A percentile compares a stretch with the other conserved stretches of the same genome.
Conservation (phyloP, 2,113 vertebrate species). For the Tragelaphus buxtoni region DNA sequence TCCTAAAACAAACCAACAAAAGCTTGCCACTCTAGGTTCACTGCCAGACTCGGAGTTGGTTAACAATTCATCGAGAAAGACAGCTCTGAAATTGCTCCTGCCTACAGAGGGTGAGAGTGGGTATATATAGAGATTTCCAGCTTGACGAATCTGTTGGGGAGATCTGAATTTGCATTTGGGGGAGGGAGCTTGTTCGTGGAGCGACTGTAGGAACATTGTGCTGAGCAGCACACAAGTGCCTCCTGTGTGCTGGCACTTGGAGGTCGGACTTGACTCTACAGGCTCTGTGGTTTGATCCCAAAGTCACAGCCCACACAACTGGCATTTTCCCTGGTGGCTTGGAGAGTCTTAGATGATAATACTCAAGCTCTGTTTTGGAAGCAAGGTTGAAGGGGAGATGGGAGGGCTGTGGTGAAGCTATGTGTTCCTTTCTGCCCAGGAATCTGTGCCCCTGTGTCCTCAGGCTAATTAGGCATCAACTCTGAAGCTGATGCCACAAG, state of each 20-base stretch:
- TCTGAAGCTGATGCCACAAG: not conserved
- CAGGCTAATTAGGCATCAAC: not conserved
- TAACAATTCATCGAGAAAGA: not conserved
- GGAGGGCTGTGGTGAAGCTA: not conserved
- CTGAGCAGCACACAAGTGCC: not conserved
- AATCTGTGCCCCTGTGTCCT: not conserved
- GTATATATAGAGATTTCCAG: not conserved
- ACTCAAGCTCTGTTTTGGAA: not conserved
- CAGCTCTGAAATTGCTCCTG: not conserved
- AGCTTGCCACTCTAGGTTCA: not conserved
- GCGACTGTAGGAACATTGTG: not conserved
- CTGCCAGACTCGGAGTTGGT: not conserved
- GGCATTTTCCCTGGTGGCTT: conserved; percentile 21
- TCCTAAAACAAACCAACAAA: conserved; percentile 14
- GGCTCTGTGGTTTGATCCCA: not conserved
- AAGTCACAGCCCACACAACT: conserved; percentile 44
- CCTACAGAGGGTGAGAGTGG: not conserved
- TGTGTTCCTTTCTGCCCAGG: not conserved
- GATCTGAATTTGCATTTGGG: conserved; percentile 2
- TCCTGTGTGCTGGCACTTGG: not conserved
- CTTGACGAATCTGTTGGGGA: not conserved
- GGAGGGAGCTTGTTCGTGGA: not conserved
- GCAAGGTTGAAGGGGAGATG: not conserved
- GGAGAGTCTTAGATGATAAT: not conserved
- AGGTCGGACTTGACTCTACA: conserved; percentile 30